Percentiles rank a stretch among this genome's conserved stretches.
phyloP scores from a whole-genome alignment of 2,113 vertebrate species.

The Bolborhynchus lineola region DNA sequence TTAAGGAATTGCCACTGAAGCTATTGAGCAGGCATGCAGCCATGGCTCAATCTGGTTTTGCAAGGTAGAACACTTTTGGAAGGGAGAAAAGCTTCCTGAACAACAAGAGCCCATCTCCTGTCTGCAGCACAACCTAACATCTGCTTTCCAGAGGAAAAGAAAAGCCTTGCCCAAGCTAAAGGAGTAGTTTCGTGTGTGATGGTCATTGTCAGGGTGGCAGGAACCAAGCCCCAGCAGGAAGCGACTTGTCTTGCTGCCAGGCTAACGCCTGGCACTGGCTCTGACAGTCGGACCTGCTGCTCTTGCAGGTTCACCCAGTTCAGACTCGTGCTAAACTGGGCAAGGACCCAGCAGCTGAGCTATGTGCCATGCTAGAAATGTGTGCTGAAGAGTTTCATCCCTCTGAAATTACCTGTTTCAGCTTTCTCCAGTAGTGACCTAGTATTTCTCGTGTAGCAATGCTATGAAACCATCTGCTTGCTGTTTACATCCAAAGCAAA shows the following conservation, averaged over 20 bases:
- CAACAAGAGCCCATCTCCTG: background rate
- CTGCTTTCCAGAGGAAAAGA: background rate
- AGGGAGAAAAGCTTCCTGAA: background rate
- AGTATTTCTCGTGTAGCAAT: background rate
- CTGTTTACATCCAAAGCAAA: background rate
- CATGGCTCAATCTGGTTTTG: background rate
- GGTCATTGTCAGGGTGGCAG: background rate
- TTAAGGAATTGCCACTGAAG: background rate
- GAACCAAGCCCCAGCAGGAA: background rate
- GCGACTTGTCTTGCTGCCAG: background rate
- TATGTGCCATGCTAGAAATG: background rate
- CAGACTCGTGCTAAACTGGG: background rate
- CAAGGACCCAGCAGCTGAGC: background rate
- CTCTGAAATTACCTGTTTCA: background rate
- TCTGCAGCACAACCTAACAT: background rate
- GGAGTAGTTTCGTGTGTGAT: background rate
- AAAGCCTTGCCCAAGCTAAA: background rate
- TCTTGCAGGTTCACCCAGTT: background rate
- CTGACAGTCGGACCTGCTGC: background rate
- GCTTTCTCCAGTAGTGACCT: background rate
- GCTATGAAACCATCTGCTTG: background rate
- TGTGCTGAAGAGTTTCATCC: background rate
- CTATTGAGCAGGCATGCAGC: background rate
- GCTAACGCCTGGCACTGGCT: rapidly evolving
- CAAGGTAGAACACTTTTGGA: background rate